A percentile compares a stretch with the other conserved stretches of the same genome.
Conservation (phyloP, 2,113 vertebrate species). For the Mirza zaza region DNA sequence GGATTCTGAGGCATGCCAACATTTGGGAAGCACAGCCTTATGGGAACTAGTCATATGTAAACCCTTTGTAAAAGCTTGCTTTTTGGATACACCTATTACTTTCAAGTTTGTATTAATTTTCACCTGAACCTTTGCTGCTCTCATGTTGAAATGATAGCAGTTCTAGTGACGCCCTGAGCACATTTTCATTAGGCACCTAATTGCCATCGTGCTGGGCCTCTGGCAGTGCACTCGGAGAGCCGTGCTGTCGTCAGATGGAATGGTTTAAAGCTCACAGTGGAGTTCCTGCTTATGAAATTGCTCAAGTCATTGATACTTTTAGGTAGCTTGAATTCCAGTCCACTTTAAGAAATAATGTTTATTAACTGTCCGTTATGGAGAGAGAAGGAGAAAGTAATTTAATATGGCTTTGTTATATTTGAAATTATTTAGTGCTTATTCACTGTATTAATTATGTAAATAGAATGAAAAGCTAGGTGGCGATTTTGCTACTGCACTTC, state of each 20-base stretch:
- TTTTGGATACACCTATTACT: background rate
- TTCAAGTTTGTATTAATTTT: background rate
- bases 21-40: background rate
- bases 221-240: background rate
- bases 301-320: background rate
- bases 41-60: background rate
- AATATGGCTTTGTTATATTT: background rate
- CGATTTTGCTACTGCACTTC: background rate
- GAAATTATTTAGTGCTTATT: background rate
- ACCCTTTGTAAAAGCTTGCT: background rate
- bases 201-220: background rate
- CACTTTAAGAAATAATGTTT: constrained; percentile 20
- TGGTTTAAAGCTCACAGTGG: background rate
- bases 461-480: background rate
- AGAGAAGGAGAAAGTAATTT: background rate
- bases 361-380: background rate
- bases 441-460: background rate
- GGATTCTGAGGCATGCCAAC: background rate
- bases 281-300: background rate
- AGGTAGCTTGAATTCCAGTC: background rate
- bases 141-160: background rate
- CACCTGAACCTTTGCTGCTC: background rate
- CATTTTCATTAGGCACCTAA: background rate
- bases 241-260: background rate
- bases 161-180: background rate